Evolutionary conservation across 2,113 vertebrate species (phyloP), one percentile per base, ranked within the genome.

Genomic region (Colinus virginianus): DNA sequence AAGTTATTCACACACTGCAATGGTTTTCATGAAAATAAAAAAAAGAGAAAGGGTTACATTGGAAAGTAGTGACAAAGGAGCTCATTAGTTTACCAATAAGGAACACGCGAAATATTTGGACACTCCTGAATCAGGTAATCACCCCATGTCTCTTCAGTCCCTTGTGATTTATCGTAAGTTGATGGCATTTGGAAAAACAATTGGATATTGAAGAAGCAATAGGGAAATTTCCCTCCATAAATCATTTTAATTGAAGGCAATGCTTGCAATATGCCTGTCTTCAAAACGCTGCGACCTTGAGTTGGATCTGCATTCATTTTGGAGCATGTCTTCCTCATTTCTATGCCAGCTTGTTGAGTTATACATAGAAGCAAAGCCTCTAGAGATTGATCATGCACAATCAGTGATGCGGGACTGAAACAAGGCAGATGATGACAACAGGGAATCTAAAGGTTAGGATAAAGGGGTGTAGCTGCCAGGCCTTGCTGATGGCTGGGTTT

Each of bases 271-370:
- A 68, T 43, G 82, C 51, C 90, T 82, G 69, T 80, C 78, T 38
- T 40, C 51, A 38, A 61, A 59, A 84, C 2, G 14, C 72, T 70
- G 36, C 72, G 95, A 91, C 81, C 67, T 67, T 92, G 87, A 88
- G 28, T 5, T 88, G 45, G 78, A 66, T 83, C 76, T 62, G 83
- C 58, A 58, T 63, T 85, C 42, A 11, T 78, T 92, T 64, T 69
- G 62, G 30, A 76, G 56, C 79, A 43, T 79, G 81, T 83, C 94
- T 64, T 92, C 63, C 76, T 94, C 62, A 25, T 87, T 78, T 85
- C 95, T 66, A 75, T 87, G 82, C 94, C 94, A 83, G 91, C 68
- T 91, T 91, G 71, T 77, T 36, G 95, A 85, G 95, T 79, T 75
- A 83, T 70, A 75, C 64, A 93, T 93, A 95, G 88, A 85, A 90